Conservation (phyloP, 2,888 invertebrate genomes). For the Branchipolynoe longqiensis region DNA sequence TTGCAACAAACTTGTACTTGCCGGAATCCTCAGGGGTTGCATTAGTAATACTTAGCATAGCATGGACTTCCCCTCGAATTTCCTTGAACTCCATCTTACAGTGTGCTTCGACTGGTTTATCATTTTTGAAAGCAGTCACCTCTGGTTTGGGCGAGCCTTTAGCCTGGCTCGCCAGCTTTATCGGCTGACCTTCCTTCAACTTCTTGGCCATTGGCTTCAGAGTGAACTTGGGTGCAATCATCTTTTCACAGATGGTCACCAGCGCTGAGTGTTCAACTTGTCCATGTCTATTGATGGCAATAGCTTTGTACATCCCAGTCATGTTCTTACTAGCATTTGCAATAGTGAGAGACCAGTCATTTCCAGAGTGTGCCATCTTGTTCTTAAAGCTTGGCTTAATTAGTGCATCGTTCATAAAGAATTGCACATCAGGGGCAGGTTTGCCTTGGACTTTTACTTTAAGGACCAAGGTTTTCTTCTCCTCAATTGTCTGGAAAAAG, state of each 20-base stretch:
- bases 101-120: not conserved
- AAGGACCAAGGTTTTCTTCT: slow-evolving; percentile 66
- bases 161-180: slow-evolving; percentile 84
- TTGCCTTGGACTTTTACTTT: slow-evolving; percentile 87
- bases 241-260: slow-evolving; percentile 87
- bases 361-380: slow-evolving; percentile 87
- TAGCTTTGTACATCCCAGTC: slow-evolving; percentile 79
- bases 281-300: slow-evolving; percentile 68
- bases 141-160: slow-evolving; percentile 85
- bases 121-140: slow-evolving; percentile 24
- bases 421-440: slow-evolving; percentile 93
- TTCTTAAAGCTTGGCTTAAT: slow-evolving; percentile 89
- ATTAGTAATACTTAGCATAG: not conserved
- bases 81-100: slow-evolving; percentile 8
- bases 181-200: slow-evolving; percentile 77
- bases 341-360: slow-evolving; percentile 75
- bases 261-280: slow-evolving; percentile 78
- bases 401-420: slow-evolving; percentile 93
- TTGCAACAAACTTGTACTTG: slow-evolving; percentile 88
- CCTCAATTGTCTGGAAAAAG: slow-evolving; percentile 62
- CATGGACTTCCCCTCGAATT: slow-evolving; percentile 10
- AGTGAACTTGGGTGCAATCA: slow-evolving; percentile 78
- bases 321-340: slow-evolving; percentile 67
- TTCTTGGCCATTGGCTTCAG: slow-evolving; percentile 75
- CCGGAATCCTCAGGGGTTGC: slow-evolving; percentile 1